Percentiles rank a stretch among this genome's conserved stretches.
Conservation (phyloP, 2,113 vertebrate species). For the Rhinoderma darwinii region DNA sequence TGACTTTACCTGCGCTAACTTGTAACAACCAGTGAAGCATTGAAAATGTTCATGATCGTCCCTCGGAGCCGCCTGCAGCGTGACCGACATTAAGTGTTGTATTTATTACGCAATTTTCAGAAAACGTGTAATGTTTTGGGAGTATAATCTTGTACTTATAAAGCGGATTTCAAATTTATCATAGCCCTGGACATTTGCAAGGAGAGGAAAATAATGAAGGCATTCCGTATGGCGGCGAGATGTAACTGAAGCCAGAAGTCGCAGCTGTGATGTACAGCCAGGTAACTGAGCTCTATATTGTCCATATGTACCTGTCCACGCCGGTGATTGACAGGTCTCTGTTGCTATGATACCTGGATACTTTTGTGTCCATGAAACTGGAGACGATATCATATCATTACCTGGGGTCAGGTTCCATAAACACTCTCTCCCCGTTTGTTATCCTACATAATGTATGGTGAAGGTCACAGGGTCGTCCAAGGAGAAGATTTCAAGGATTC, state of each 20-base stretch:
- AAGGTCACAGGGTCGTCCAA: slow-evolving; percentile 1
- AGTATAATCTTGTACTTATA: background rate
- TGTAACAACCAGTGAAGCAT: no score
- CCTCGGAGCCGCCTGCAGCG: background rate
- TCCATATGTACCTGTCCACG: background rate
- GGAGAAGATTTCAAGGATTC: background rate
- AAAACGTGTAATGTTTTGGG: background rate
- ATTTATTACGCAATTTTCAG: background rate
- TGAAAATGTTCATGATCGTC: no score
- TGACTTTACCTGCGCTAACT: no score
- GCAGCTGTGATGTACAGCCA: background rate
- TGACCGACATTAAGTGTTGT: background rate
- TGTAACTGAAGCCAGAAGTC: background rate
- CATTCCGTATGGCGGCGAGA: background rate
- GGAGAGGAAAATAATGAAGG: background rate
- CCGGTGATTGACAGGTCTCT: background rate
- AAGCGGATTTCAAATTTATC: no score
- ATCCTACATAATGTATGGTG: slow-evolving; percentile 56
- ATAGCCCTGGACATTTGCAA: background rate
- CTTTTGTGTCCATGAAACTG: slow-evolving; percentile 9
- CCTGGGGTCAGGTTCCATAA: slow-evolving; percentile 29
- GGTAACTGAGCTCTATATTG: background rate
- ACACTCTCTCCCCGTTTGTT: slow-evolving; percentile 38
- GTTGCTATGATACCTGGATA: slow-evolving; percentile 32
- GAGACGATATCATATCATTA: slow-evolving; percentile 39